Conservation (phyloP, 2,113 vertebrate genomes). For the Oenanthe melanoleuca region DNA sequence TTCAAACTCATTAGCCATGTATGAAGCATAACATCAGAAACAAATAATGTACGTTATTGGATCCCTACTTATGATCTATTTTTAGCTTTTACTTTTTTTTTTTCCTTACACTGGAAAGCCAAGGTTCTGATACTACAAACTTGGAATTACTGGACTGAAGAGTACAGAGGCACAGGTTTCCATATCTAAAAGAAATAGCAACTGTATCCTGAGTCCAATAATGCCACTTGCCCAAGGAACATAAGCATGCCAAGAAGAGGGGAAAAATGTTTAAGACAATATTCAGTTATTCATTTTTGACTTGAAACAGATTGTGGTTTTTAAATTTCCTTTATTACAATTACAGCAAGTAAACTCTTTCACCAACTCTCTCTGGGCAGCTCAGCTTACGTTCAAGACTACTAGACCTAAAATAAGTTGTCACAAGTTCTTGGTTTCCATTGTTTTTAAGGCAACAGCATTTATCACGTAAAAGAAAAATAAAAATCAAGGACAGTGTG, state of each 20-base stretch:
- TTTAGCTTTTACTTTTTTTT: background rate
- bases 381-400: constrained; percentile 58
- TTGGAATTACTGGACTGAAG: background rate
- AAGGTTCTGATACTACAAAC: background rate
- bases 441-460: constrained; percentile 43
- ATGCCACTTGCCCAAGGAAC: constrained; percentile 23
- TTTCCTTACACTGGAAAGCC: background rate
- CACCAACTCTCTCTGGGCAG: constrained; percentile 56
- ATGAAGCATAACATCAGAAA: background rate
- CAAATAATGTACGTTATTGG: background rate
- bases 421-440: constrained; percentile 42
- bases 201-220: background rate
- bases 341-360: constrained; percentile 66
- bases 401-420: constrained; percentile 56
- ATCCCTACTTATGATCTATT: background rate
- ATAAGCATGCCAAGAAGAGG: constrained; percentile 25
- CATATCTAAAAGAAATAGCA: background rate
- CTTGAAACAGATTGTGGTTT: constrained; percentile 65
- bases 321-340: constrained; percentile 69
- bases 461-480: constrained; percentile 39
- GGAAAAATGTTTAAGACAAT: constrained; percentile 36
- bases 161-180: background rate
- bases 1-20: background rate
- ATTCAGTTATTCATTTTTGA: constrained; percentile 62
- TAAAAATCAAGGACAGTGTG: background rate